Base-by-base conservation (phyloP, 1,140 invertebrate species). In the Wiebesia pumilae region DNA sequence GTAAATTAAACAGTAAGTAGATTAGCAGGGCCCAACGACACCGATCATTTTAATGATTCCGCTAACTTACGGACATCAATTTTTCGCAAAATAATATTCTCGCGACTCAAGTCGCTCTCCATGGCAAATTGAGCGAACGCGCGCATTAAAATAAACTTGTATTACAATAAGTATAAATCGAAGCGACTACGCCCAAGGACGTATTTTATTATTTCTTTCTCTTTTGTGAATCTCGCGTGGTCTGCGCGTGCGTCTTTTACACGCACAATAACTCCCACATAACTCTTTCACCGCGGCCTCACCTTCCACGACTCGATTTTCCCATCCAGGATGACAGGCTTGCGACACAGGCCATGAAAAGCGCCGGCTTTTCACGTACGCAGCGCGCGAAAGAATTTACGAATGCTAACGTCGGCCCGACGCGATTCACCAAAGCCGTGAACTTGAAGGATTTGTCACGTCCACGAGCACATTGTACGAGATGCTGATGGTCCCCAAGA, bases 121-220 rank as follows among this genome's bases (percentile, higher is more conserved):
- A 0, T 54, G 24, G 67, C 24, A 35, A 40, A 58, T 71, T 24
- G 69, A 83, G 47, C 62, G 69, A 83, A 62, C 33, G 65, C 58
- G 58, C 77, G 77, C 47, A 79, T 38, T 79, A 40, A 79, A 79
- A 54, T 35, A 40, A 51, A 40, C 9, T 73, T 40, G 35, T 65
- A 51, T 40, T 71, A 43, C 82, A 83, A 83, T 58, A 67, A 83
- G 67, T 83, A 83, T 47, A 75, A 80, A 80, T 38, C 47, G 78
- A 65, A 80, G 30, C 69, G 24, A 51, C 40, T 38, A 69, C 43
- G 67, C 43, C 12, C 84, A 85, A 85, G 84, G 84, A 65, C 47
- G 47, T 43, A 73, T 73, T 73, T 62, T 81, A 80, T 81, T 85
- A 85, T 85, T 81, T 85, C 84, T 81, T 33, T 80, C 84, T 71